Conservation (phyloP, 2,797 vertebrate genomes). For the Bucorvus abyssinicus region DNA sequence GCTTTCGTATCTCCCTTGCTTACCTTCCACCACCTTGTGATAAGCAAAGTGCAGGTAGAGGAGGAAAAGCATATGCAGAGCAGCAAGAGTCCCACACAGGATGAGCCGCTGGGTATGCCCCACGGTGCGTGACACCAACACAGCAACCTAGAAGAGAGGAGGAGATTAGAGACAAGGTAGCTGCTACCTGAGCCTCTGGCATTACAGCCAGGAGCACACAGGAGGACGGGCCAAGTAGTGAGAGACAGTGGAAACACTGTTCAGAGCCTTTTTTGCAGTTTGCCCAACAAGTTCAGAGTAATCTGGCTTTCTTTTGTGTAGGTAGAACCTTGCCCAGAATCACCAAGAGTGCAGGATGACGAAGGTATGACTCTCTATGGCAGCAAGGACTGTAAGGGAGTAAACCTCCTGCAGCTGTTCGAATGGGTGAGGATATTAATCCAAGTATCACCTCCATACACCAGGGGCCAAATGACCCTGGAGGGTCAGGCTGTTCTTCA, state of each 20-base stretch:
- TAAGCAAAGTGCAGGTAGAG: constrained; percentile 97
- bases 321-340: not conserved
- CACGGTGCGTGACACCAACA: constrained; percentile 90
- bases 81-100: constrained; percentile 86
- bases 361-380: not conserved
- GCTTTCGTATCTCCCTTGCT: not conserved
- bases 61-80: constrained; percentile 95
- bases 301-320: not conserved
- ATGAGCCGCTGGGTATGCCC: constrained; percentile 92
- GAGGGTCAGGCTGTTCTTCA: not conserved
- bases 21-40: constrained; percentile 96
- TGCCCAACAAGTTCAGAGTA: not conserved
- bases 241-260: not conserved
- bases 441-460: not conserved
- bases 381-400: not conserved
- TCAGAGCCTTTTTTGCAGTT: not conserved
- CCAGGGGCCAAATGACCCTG: not conserved
- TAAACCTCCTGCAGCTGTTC: not conserved
- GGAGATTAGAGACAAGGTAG: not conserved
- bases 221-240: not conserved
- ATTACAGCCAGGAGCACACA: not conserved
- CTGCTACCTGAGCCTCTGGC: not conserved
- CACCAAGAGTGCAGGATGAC: not conserved
- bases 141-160: constrained; percentile 82
- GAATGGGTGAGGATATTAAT: not conserved